phyloP scores from a whole-genome alignment of 1,140 invertebrate species.

The Sinonovacula constricta region DNA sequence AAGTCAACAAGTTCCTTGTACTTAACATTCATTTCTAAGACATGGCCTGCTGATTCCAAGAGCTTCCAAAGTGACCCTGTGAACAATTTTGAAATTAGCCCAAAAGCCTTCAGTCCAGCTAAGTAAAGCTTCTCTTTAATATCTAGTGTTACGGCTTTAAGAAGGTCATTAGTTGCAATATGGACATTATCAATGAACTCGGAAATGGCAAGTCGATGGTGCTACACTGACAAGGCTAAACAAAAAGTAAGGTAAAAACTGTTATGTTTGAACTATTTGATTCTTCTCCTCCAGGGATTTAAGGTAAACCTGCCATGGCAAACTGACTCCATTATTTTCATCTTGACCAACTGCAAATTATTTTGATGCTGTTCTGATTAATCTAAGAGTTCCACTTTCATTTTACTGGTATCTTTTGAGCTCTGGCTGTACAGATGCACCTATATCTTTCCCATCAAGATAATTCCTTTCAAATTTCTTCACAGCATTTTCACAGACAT shows the following conservation, averaged over 20 bases:
- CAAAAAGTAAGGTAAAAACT: slow-evolving; percentile 51
- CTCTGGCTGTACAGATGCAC: neutral
- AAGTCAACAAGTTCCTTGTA: slow-evolving; percentile 9
- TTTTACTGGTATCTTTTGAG: neutral
- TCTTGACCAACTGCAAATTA: slow-evolving; percentile 34
- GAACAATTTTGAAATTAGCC: slow-evolving; percentile 43
- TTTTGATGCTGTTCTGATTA: slow-evolving; percentile 40
- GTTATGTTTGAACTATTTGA: slow-evolving; percentile 26
- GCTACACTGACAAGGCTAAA: slow-evolving; percentile 20
- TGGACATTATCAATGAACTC: slow-evolving; percentile 34
- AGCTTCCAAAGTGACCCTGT: slow-evolving; percentile 50
- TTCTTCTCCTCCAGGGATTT: neutral
- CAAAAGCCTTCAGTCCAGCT: slow-evolving; percentile 48
- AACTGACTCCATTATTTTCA: slow-evolving; percentile 38
- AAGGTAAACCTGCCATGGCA: slow-evolving; percentile 5
- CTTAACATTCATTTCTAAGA: slow-evolving; percentile 38
- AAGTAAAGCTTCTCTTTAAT: slow-evolving; percentile 17
- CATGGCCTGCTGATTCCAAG: slow-evolving; percentile 34
- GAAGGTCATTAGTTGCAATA: slow-evolving; percentile 15
- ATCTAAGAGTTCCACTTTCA: slow-evolving; percentile 39
- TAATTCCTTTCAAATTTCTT: slow-evolving; percentile 38
- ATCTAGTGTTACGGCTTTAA: slow-evolving; percentile 39
- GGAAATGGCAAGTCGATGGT: neutral
- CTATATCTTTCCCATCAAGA: slow-evolving; percentile 13
- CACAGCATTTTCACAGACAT: slow-evolving; percentile 22